Base-by-base conservation (phyloP, 2,888 invertebrate genomes). In the Idaea dimidiata region DNA sequence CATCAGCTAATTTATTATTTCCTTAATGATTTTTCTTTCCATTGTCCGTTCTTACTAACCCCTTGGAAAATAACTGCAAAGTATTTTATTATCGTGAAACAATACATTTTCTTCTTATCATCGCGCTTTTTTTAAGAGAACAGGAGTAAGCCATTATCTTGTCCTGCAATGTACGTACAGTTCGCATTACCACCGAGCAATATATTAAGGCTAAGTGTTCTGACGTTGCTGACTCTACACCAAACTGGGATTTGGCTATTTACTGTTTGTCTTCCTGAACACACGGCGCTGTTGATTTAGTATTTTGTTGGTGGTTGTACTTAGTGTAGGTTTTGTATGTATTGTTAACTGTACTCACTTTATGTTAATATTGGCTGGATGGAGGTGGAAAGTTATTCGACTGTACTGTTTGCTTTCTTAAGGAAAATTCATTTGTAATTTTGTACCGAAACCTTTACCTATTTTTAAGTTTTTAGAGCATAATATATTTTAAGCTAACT, bases 131-230 rank as follows among this genome's bases (percentile, higher is more conserved):
- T 57, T 32, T 60, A 66, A 7, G 66, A 75, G 75, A 68, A 68
- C 64, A 58, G 56, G 57, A 63, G 62, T 67, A 66, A 60, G 64
- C 70, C 72, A 71, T 72, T 76, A 75, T 71, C 70, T 62, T 59
- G 74, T 70, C 75, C 73, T 63, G 64, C 73, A 75, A 71, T 79
- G 79, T 77, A 79, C 73, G 79, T 77, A 79, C 73, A 70, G 66
- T 69, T 66, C 76, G 79, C 84, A 84, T 84, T 85, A 84, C 77
- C 74, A 73, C 76, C 69, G 71, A 69, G 79, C 80, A 79, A 84
- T 85, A 84, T 82, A 81, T 84, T 81, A 83, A 77, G 71, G 67
- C 79, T 80, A 82, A 84, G 84, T 84, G 84, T 80, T 79, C 73
- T 74, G 77, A 77, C 78, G 74, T 75, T 55, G 78, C 81, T 72